Conservation (phyloP, 1,140 invertebrate species). For the Drosophila bipectinata region DNA sequence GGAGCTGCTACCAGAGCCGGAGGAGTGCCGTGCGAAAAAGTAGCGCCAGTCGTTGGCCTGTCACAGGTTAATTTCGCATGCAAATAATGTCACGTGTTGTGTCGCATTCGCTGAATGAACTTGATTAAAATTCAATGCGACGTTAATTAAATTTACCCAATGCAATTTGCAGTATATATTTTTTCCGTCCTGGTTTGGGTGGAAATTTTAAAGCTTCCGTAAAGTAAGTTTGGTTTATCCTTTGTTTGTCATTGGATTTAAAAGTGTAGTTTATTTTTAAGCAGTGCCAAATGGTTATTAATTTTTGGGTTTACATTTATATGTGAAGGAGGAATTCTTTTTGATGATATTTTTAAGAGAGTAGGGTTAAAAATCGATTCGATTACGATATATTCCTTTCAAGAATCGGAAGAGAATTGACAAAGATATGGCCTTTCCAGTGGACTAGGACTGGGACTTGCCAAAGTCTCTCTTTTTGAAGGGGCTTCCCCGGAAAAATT, state of each 20-base stretch:
- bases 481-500: no score
- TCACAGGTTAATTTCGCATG: constrained; percentile 79
- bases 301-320: background rate
- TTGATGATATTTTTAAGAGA: no score
- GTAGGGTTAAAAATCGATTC: no score
- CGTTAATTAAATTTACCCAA: constrained; percentile 79
- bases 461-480: no score
- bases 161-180: constrained; percentile 61
- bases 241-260: background rate
- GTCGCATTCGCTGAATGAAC: constrained; percentile 72
- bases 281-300: background rate
- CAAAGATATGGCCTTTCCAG: no score
- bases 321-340: no score
- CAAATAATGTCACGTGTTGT: constrained; percentile 77
- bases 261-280: background rate
- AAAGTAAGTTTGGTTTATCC: background rate
- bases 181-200: constrained; percentile 6
- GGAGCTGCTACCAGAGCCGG: background rate
- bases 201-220: constrained; percentile 18
- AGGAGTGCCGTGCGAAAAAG: constrained; percentile 24
- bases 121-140: constrained; percentile 81
- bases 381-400: no score
- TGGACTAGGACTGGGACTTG: no score
- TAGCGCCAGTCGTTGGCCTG: constrained; percentile 29
- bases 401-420: no score